Evolutionary conservation across 53 echinoderm and acorn worm species (phyloP).

Genomic region (Glandiceps talaboti): DNA sequence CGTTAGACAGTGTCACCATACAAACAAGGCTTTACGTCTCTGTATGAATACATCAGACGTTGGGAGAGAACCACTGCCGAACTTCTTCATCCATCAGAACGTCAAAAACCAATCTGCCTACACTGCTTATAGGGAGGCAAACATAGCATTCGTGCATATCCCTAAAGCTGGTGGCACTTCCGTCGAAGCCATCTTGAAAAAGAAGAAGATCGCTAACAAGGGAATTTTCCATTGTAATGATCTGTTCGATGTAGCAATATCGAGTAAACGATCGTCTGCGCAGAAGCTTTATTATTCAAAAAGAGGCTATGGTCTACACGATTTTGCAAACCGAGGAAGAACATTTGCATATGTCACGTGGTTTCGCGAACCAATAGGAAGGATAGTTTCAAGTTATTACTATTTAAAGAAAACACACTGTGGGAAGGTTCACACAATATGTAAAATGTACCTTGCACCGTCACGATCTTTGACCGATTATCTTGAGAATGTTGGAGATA

Average conservation of each 20-base stretch:
- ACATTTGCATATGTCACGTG: not conserved
- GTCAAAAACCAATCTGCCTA: not conserved
- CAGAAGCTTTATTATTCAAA: not conserved
- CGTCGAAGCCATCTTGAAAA: not conserved
- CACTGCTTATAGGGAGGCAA: not conserved
- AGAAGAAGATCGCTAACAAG: too few relatives aligned
- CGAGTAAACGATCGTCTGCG: not conserved
- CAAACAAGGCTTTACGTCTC: not conserved
- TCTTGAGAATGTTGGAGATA: not conserved
- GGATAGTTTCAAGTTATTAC: not conserved
- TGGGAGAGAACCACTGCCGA: not conserved
- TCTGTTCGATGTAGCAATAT: not conserved
- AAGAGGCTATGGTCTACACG: not conserved
- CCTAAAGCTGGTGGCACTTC: not conserved
- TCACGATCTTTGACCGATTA: not conserved
- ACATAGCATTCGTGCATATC: not conserved
- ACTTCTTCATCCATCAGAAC: not conserved
- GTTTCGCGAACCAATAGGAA: not conserved
- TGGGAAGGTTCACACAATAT: not conserved
- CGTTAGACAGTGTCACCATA: not conserved
- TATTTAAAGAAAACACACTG: not conserved
- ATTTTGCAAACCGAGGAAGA: not conserved
- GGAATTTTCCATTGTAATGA: not conserved
- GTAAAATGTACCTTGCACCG: not conserved
- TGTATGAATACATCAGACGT: not conserved